Base-by-base conservation (phyloP, 2,797 vertebrate genomes). In the Typhlichthys subterraneus region DNA sequence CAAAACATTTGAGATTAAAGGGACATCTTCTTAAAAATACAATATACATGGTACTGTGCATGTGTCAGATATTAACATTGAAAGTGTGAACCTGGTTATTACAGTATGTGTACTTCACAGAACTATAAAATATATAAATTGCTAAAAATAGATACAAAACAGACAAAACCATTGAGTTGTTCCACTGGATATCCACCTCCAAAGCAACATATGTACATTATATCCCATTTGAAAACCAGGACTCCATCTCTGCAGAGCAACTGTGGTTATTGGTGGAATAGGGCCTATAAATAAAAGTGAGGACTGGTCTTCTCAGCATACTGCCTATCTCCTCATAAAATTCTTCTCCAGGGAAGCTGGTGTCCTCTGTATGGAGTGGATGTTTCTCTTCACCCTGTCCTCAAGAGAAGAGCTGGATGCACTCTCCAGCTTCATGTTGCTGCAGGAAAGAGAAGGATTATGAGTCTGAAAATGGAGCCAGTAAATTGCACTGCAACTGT, bases 301-400 rank as follows among this genome's bases (percentile, higher is more conserved):
- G 13, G n/a, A 42, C 10, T 9, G 15, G 10, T 15, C 14, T 7
- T 14, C n/a, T 57, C 4, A 42, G n/a, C 11, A 38, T n/a, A 33
- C 42, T 14, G 38, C 9, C 38, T 58, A 97, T 93, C 95, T 93
- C 81, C 89, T 95, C 95, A 97, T 96, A 2, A 97, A 97, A 89
- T 95, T 97, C 63, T 87, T 95, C 64, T 99, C 95, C 83, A 97
- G 69, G 7, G 96, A 94, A 0, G 93, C 91, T 0, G 95, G 79
- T 0, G 96, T 98, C 64, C 97, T 94, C 84, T 99, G 98, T 6
- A 99, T 93, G 66, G 95, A 97, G 87, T 99, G 92, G 89, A 99
- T 96, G 12, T 98, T 99, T 67, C 96, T 93, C 69, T 96, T 99
- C 45, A 99, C 95, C 6, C 96, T 79, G 57, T 99, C 97, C 76